Percentiles rank a stretch among this genome's conserved stretches.
Evolutionary conservation across 2,888 invertebrate genomes (phyloP).

Genomic region (Andrena haemorrhoa): DNA sequence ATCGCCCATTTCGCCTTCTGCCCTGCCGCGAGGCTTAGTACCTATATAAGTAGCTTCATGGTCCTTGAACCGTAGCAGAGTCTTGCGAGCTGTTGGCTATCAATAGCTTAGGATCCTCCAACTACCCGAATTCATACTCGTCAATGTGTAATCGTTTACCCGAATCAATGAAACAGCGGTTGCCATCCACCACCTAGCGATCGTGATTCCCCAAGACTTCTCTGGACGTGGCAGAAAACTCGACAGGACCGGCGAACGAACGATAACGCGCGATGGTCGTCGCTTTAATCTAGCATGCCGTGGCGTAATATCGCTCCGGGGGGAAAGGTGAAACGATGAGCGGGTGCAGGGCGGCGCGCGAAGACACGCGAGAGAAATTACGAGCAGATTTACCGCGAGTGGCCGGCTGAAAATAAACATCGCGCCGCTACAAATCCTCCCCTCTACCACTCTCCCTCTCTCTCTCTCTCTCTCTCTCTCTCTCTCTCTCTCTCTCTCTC

Average conservation of each 20-base stretch:
- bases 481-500: background rate
- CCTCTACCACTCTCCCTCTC: background rate
- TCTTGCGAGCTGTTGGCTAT: too few relatives aligned
- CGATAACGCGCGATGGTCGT: conserved; percentile 2
- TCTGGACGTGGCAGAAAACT: background rate
- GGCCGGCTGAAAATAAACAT: conserved; percentile 56
- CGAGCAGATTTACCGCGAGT: conserved; percentile 60
- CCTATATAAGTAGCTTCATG: too few relatives aligned
- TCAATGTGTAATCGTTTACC: too few relatives aligned
- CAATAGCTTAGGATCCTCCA: too few relatives aligned
- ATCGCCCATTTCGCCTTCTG: background rate
- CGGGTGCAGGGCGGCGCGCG: conserved; percentile 21
- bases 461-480: too few relatives aligned
- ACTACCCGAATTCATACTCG: too few relatives aligned
- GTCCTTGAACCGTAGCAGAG: too few relatives aligned
- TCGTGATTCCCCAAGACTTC: too few relatives aligned
- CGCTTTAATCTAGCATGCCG: conserved; percentile 18
- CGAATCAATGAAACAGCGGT: too few relatives aligned
- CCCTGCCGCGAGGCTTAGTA: background rate
- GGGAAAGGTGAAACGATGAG: conserved; percentile 29
- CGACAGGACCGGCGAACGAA: background rate
- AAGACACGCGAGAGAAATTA: conserved; percentile 59
- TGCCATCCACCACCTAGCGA: too few relatives aligned
- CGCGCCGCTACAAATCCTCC: conserved; percentile 47
- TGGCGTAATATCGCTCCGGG: conserved; percentile 28